Evolutionary conservation across 2,113 vertebrate species (phyloP), one percentile per base, ranked within the genome.

Genomic region (Thunnus maccoyii): DNA sequence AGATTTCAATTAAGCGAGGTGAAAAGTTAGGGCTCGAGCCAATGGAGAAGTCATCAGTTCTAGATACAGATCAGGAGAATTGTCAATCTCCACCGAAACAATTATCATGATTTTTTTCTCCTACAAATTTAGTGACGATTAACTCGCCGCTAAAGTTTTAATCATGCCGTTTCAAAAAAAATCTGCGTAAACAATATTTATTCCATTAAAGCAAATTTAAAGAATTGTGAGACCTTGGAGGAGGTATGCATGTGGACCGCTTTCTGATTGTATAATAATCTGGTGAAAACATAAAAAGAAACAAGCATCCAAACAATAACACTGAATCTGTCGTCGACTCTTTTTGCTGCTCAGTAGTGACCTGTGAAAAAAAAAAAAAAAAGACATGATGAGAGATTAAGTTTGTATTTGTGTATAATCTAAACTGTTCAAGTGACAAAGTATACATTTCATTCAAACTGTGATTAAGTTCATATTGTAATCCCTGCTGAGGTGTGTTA

Each of bases 291-390:
- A 50, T 5, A 61, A 79, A 80, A 64, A 70, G 9, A 78, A 30
- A 66, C 14, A 73, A 81, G 36, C 48, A 66, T 74, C 46, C 44
- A 60, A 67, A 76, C 54, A 71, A 44, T 76, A 83, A 82, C 25
- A 85, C 48, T 60, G 57, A 55, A 78, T 47, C 4, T 51, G 20
- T 78, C 13, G 16, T 41, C 2, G 20, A 72, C 20, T 82, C 69
- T 30, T 22, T 51, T 44, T 1, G 0, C 50, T 64, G 55, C 44
- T 92, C 83, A 93, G 87, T 93, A 93, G 88, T 93, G 92, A 86
- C 92, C 92, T 92, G 80, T 58, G 41, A 20, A 30, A 27, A 61
- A 10, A 20, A 30, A 27, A 61, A 10, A 8, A 18, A 74, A 18
- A n/a, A 2, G 20, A 72, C 12, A 55, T 1, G 1, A 3, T 27